A percentile compares a stretch with the other conserved stretches of the same genome.
These are phyloP conservation scores for Dermatophagoides farinae DNA, from an alignment of 1,140 invertebrate species.

Conservation along the genomic window DNA sequence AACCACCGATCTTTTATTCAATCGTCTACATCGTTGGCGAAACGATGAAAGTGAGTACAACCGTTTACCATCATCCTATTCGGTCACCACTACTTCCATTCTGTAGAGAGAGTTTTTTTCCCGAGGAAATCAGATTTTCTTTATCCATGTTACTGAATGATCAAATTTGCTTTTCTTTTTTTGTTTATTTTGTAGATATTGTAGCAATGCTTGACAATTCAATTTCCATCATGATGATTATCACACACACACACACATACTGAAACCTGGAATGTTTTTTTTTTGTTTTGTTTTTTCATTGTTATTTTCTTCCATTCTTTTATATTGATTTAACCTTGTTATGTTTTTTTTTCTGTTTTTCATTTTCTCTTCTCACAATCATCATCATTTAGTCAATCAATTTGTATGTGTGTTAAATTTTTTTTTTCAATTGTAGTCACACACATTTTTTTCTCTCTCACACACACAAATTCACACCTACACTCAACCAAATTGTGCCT, in stretches of 20 bases:
- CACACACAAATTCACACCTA: no score
- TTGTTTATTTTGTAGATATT: conserved; percentile 1
- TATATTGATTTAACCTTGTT: no score
- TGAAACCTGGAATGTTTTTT: background rate
- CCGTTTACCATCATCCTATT: background rate
- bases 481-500: no score
- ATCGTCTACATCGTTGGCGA: conserved; percentile 3
- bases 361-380: no score
- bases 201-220: conserved; percentile 4
- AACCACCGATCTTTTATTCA: background rate
- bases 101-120: no score
- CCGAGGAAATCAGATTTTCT: no score
- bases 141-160: background rate
- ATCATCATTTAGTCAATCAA: no score
- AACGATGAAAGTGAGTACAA: conserved; percentile 9
- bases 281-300: background rate
- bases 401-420: no score
- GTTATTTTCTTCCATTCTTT: no score
- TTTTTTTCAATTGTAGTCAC: no score
- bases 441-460: no score
- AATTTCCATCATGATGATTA: background rate
- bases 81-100: background rate
- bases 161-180: background rate
- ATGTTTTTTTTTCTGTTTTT: no score
- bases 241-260: background rate